These are phyloP conservation scores for Papilio gigon DNA, from an alignment of 2,888 invertebrate genomes.

Conservation along the genomic window DNA sequence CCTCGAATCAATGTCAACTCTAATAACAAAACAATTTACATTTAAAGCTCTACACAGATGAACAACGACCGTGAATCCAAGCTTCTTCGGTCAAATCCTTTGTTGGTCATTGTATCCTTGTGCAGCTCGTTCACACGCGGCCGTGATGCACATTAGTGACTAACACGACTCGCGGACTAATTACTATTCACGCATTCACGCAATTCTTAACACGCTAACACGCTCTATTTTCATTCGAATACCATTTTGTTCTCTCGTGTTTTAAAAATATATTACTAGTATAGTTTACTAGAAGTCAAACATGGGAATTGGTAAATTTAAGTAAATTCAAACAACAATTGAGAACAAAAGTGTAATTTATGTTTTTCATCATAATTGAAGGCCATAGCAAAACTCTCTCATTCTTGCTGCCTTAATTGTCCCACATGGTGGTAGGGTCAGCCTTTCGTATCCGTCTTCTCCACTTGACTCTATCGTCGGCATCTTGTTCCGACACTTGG, in stretches of 20 bases:
- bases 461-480: too few species aligned
- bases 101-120: constrained; percentile 42
- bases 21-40: neutral
- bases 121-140: constrained; percentile 38
- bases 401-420: too few species aligned
- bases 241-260: constrained; percentile 19
- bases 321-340: too few species aligned
- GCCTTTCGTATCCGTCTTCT: too few species aligned
- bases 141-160: constrained; percentile 46
- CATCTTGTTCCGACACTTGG: too few species aligned
- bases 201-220: constrained; percentile 21
- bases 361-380: too few species aligned
- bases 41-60: neutral
- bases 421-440: too few species aligned
- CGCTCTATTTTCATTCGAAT: too few species aligned
- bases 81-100: constrained; percentile 22
- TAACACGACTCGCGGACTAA: constrained; percentile 43
- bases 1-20: too few species aligned
- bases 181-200: constrained; percentile 36
- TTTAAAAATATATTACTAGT: neutral
- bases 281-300: neutral
- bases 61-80: neutral
- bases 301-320: neutral
- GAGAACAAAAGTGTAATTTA: too few species aligned
- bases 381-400: too few species aligned